Percentiles rank a stretch among this genome's conserved stretches.
phyloP scores from a whole-genome alignment of 2,113 vertebrate species.

The Eulacestoma nigropectus region DNA sequence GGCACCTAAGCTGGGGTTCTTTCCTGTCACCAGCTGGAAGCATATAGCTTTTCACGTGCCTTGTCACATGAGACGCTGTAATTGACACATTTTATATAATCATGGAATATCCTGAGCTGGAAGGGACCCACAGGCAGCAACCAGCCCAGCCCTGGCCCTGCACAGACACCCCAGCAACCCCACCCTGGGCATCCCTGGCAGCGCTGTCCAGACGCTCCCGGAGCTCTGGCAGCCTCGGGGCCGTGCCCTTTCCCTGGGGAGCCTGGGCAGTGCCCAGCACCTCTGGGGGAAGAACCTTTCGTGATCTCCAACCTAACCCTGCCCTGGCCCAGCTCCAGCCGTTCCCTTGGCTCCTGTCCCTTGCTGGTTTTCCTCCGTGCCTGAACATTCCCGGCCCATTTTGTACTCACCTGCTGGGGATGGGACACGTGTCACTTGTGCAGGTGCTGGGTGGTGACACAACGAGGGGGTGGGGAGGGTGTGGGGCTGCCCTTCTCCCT shows the following conservation, averaged over 20 bases:
- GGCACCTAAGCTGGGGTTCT: not conserved
- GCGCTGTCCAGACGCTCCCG: fast-evolving
- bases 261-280: not conserved
- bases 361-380: not conserved
- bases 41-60: fast-evolving
- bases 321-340: not conserved
- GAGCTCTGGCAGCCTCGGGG: not conserved
- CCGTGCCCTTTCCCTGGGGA: not conserved
- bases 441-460: not conserved
- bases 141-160: not conserved
- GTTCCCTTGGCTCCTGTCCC: fast-evolving
- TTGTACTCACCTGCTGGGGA: too few relatives aligned
- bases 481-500: not conserved
- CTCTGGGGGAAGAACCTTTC: too few relatives aligned
- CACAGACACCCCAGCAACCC: not conserved
- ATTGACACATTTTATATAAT: too few relatives aligned
- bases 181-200: not conserved
- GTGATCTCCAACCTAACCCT: fast-evolving
- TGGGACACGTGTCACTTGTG: not conserved
- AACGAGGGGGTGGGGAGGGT: fast-evolving
- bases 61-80: fast-evolving
- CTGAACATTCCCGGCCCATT: not conserved
- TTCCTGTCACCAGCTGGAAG: not conserved
- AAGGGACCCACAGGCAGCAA: too few relatives aligned
- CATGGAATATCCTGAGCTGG: not conserved